These are phyloP conservation scores for Acrobeloides nanus DNA, from an alignment of 2,888 invertebrate species.

Conservation along the genomic window DNA sequence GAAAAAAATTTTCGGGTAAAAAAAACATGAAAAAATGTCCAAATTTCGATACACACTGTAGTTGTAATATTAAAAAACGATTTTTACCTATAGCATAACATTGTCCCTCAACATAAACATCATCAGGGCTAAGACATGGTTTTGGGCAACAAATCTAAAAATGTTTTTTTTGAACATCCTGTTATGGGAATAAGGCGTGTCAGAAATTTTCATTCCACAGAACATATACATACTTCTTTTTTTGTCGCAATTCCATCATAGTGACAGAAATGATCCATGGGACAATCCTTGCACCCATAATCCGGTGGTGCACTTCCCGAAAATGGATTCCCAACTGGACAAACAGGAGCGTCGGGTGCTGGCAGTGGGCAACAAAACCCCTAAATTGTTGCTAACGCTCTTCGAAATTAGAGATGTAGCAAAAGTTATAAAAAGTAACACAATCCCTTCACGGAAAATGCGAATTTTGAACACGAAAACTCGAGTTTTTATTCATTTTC, in stretches of 20 bases:
- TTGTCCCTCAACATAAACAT: constrained; percentile 46
- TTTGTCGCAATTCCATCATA: constrained; percentile 38
- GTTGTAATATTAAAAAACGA: no score
- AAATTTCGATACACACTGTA: no score
- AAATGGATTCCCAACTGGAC: constrained; percentile 46
- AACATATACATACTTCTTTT: constrained; percentile 27
- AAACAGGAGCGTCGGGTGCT: constrained; percentile 34
- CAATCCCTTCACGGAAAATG: no score
- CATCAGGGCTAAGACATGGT: constrained; percentile 48
- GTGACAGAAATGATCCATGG: constrained; percentile 46
- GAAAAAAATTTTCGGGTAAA: no score
- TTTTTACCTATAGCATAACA: constrained; percentile 39
- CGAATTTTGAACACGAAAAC: no score
- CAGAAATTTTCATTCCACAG: neutral
- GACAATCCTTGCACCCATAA: constrained; percentile 33
- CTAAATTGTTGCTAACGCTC: no score
- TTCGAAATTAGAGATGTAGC: no score
- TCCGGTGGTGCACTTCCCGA: constrained; percentile 36
- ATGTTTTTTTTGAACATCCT: neutral
- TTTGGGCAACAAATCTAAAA: constrained; percentile 49
- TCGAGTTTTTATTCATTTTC: no score
- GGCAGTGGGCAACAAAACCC: constrained; percentile 51
- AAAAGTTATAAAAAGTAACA: no score
- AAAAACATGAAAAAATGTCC: no score
- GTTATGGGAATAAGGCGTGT: neutral